These are phyloP conservation scores for Trichopria drosophilae DNA, from an alignment of 2,888 invertebrate genomes.

Conservation along the genomic window DNA sequence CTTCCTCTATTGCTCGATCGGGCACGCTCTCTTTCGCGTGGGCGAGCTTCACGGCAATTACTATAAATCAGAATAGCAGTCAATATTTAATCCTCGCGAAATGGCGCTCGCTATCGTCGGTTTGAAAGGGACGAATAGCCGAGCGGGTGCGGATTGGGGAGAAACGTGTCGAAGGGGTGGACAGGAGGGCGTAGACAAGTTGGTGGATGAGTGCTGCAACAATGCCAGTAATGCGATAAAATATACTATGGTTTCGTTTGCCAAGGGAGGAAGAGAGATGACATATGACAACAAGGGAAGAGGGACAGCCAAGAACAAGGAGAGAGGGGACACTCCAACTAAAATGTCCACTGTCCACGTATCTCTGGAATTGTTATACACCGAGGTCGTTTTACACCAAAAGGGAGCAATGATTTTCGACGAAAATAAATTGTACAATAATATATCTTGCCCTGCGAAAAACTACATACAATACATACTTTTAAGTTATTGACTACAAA, in stretches of 20 bases:
- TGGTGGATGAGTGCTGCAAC: slow-evolving; percentile 45
- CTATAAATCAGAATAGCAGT: slow-evolving; percentile 58
- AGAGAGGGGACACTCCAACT: too few species aligned
- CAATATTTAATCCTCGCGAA: slow-evolving; percentile 57
- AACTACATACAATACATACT: too few species aligned
- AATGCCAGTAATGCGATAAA: slow-evolving; percentile 55
- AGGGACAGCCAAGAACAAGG: neutral
- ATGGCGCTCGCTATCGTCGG: slow-evolving; percentile 46
- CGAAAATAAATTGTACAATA: too few species aligned
- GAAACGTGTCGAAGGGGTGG: slow-evolving; percentile 3
- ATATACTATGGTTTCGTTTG: slow-evolving; percentile 46
- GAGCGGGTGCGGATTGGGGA: slow-evolving; percentile 6
- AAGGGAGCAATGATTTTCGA: too few species aligned
- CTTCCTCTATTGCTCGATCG: slow-evolving; percentile 36
- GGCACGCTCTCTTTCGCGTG: slow-evolving; percentile 41
- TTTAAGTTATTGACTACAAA: too few species aligned
- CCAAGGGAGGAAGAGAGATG: neutral
- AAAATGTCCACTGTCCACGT: too few species aligned
- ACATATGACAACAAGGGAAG: too few species aligned
- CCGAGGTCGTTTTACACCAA: too few species aligned
- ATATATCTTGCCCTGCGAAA: too few species aligned
- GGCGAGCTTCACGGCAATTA: slow-evolving; percentile 53
- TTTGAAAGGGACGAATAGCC: slow-evolving; percentile 40
- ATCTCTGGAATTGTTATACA: too few species aligned
- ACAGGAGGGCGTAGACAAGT: slow-evolving; percentile 19